phyloP scores from a whole-genome alignment of 2,113 vertebrate genomes.

The Chrysemys picta region DNA sequence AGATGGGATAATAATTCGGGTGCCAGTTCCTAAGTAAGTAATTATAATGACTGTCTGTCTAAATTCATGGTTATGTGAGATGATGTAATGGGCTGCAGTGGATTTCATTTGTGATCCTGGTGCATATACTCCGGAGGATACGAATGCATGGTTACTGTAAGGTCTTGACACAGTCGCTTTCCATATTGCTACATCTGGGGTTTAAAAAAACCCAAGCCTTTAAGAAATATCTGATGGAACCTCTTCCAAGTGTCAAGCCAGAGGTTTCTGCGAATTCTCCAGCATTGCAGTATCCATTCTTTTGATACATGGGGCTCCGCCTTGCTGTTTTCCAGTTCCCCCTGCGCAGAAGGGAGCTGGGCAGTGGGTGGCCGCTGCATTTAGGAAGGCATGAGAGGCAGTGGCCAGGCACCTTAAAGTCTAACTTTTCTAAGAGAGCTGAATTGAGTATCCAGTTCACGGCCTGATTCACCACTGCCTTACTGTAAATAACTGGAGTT shows the following conservation, averaged over 20 bases:
- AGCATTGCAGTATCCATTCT: background rate
- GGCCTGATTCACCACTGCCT: background rate
- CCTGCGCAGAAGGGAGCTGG: background rate
- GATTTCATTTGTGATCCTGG: background rate
- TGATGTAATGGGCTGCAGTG: rapidly evolving
- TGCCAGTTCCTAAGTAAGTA: slow-evolving; percentile 95
- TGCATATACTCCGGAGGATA: background rate
- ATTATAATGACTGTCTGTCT: background rate
- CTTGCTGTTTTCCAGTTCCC: background rate
- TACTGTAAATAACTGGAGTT: background rate
- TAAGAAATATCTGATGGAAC: background rate
- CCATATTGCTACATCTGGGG: background rate
- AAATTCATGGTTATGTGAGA: background rate
- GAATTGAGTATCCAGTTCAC: background rate
- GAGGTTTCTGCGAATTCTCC: background rate
- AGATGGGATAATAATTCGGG: slow-evolving; percentile 92
- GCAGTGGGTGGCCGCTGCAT: background rate
- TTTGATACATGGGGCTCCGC: background rate
- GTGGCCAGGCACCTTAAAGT: background rate
- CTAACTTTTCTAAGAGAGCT: background rate
- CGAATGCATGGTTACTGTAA: rapidly evolving
- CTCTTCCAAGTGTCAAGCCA: background rate
- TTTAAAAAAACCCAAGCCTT: background rate
- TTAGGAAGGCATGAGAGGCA: background rate
- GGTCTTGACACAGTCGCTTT: background rate